phyloP scores from a whole-genome alignment of 2,888 invertebrate genomes.

The Branchellion lobata region DNA sequence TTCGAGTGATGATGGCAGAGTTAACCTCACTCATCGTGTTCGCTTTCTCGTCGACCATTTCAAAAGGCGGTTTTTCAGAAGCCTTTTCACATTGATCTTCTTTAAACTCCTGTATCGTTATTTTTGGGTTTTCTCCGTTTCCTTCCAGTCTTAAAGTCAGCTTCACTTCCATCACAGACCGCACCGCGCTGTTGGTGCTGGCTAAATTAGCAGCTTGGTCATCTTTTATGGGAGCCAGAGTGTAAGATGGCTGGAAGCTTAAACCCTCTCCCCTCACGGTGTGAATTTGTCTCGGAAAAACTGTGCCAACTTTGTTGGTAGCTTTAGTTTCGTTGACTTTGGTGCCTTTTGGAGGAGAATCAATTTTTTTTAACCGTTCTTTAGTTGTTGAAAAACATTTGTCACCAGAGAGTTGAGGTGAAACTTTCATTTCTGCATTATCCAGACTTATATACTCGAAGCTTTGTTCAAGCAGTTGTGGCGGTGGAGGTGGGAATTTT shows the following conservation, averaged over 20 bases:
- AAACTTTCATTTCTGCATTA: slow-evolving; percentile 31
- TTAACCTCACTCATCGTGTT: not conserved
- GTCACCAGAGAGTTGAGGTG: not conserved
- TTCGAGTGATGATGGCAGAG: slow-evolving; percentile 22
- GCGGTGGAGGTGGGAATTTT: slow-evolving; percentile 35
- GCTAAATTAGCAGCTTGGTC: not conserved
- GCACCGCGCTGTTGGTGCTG: not conserved
- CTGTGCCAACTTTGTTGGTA: not conserved
- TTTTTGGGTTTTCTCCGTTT: not conserved
- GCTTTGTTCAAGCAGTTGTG: not conserved
- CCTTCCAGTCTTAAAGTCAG: slow-evolving; percentile 44
- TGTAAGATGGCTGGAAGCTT: not conserved
- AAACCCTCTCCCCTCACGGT: not conserved
- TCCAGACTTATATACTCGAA: slow-evolving; percentile 38
- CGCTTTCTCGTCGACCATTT: not conserved
- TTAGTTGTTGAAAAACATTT: not conserved
- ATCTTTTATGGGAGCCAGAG: not conserved
- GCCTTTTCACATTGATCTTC: too few relatives aligned
- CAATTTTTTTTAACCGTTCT: too few relatives aligned
- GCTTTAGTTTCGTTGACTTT: not conserved
- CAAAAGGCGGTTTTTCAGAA: too few relatives aligned
- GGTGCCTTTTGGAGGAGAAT: too few relatives aligned
- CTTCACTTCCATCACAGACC: slow-evolving; percentile 44
- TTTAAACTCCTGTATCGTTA: not conserved
- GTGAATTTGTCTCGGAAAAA: not conserved